Base-by-base conservation (phyloP, 1,140 invertebrate species). In the Stegodyphus dumicola region DNA sequence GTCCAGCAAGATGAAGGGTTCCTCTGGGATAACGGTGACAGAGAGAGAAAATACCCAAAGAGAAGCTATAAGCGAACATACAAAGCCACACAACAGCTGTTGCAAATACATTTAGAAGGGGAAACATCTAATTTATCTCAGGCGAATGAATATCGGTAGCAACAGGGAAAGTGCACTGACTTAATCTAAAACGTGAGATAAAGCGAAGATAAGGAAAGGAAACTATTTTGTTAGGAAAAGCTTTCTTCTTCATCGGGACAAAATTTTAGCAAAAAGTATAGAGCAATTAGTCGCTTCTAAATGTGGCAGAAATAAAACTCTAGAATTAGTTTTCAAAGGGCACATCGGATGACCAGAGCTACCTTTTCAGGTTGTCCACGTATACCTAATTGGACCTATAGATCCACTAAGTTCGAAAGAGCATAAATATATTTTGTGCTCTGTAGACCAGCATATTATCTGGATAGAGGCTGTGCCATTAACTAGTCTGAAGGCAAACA, bases 371-470 rank as follows among this genome's bases (percentile, higher is more conserved):
- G 15, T 5, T 9, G 56, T 60, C 1, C 9, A 56, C 54, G 13
- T 18, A 17, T n/a, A 80, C 52, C 7, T 70, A 17, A 71, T 71
- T 49, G 53, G 67, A 17, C 66, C 67, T 7, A 80, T 80, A 15
- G 52, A 49, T 48, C 66, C 51, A 9, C 52, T 3, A 56, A 49
- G 1, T 48, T 48, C 2, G 3, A 54, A 18, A 69, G 66, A 6
- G 48, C 53, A 80, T 13, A 80, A 80, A 51, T 80, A 80, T 17
- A n/a, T 79, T 10, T 5, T 79, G 6, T 80, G 77, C 67, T 17
- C 60, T 7, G 33, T 71, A 11, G 77, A 71, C 71, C 67, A 80
- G 49, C 48, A 54, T 33, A 69, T 66, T 33, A 5, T 66, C 5
- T 70, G 66, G 66, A 7, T 51, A 9, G 66, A 79, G 33, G 65